Evolutionary conservation across 2,113 vertebrate genomes (phyloP), one percentile per base, ranked within the genome.

Genomic region (Ptychochromis oligacanthus): DNA sequence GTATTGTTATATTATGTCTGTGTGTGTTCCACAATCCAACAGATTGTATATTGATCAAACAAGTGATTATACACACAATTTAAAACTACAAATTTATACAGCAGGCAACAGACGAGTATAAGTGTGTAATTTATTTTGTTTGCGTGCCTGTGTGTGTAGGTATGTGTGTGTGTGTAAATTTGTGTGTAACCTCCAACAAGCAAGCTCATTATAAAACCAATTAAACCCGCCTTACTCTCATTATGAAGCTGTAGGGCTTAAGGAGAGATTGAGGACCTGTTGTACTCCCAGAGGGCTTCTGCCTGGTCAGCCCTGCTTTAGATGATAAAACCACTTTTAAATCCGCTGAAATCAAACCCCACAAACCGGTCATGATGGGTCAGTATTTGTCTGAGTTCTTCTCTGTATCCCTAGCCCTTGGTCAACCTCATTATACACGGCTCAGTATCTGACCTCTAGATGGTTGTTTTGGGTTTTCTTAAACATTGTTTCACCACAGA

Each of bases 151-250:
- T 75, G 75, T 78, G 31, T 40, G 67, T 24, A 8, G 34, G 36
- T 55, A 22, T 43, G 79, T 40, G n/a, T 56, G n/a, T 56, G 65
- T 70, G 31, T 76, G 52, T 60, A 64, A 76, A 60, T 77, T 40
- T 91, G 84, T 88, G 86, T 91, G 89, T 81, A 60, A 79, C 52
- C 80, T 84, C 61, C 83, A 89, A 86, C 75, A 85, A 87, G 87
- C 87, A 87, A 77, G 28, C 87, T 93, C 92, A 93, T 95, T 94
- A 94, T 94, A 93, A 94, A 94, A 92, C 88, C 87, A 93, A 93
- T 95, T 94, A 94, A 94, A 93, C 75, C 74, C 15, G 62, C 85
- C 86, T 92, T 80, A 88, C 60, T 90, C 89, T 92, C 91, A 92
- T 94, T 90, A 91, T 82, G 75, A 83, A 89, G 90, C 93, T 67